Evolutionary conservation across 35 echinoderm and acorn worm species (phyloP), one percentile per base, ranked within the genome.

Genomic region (Apostichopus californicus): DNA sequence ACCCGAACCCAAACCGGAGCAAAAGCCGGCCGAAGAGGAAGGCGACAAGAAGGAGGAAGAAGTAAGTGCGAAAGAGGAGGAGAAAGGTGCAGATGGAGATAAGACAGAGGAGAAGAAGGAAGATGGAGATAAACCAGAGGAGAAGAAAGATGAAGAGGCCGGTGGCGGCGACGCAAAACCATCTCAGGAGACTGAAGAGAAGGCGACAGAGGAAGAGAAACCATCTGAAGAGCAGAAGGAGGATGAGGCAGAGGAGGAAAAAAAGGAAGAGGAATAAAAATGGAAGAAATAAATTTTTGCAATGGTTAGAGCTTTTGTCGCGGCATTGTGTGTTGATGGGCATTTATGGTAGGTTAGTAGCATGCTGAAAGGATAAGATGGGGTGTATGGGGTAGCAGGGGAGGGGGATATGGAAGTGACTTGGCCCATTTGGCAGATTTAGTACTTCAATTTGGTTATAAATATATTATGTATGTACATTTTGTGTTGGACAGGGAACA

Each of bases 71-170:
- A 71, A 87, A 15, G 58, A 87, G 20, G 66, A 88, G 59, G 60
- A 87, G 20, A 66, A 89, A 64, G 68, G 10, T 72, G 86, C 55
- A 63, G 86, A 23, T 12, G 86, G 86, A 55, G 68, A 89, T 28
- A 57, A 60, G 14, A n/a, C 56, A 6, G 89, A 91, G 54, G 52
- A 91, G 8, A 77, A 77, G 6, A 17, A 73, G 22, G 87, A 73
- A 61, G 21, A 71, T n/a, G 86, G 72, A 89, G 86, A 73, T 17
- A 72, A 57, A 65, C 13, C 15, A 52, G 86, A 34, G 11, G 86
- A 64, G 24, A 57, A 89, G n/a, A 89, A 91, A 57, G 55, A 56
- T 23, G 53, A 56, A 17, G 64, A 72, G 15, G 9, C 11, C 4
- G 46, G 14, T 12, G 64, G 28, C 11, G 87, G 9, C 1, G 60